Percentiles rank a stretch among this genome's conserved stretches.
These are phyloP conservation scores for Drosophila trichaetosa DNA, from an alignment of 2,888 invertebrate genomes.

Conservation along the genomic window DNA sequence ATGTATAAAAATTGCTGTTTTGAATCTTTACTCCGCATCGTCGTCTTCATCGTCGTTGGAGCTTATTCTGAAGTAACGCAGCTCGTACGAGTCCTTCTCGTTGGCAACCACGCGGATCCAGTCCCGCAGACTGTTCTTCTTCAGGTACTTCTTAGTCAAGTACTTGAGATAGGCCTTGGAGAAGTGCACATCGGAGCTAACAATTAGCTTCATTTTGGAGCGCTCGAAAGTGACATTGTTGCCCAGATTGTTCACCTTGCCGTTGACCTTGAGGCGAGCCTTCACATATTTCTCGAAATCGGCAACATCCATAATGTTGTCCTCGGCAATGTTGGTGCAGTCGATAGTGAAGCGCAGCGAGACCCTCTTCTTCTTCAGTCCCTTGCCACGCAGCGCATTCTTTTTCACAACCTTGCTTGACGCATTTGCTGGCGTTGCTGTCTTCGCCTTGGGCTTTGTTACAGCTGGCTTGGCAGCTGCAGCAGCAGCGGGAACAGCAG, in stretches of 20 bases:
- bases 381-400: constrained; percentile 89
- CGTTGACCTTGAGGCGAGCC: constrained; percentile 96
- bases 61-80: constrained; percentile 99
- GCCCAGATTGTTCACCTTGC: constrained; percentile 98
- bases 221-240: constrained; percentile 95
- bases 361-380: constrained; percentile 96
- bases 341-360: constrained; percentile 96
- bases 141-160: constrained; percentile 99
- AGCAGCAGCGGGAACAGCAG: constrained; percentile 46
- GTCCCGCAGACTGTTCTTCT: constrained; percentile 99
- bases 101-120: constrained; percentile 99
- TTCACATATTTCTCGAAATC: constrained; percentile 97
- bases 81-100: constrained; percentile 97
- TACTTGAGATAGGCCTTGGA: constrained; percentile 98
- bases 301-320: constrained; percentile 98
- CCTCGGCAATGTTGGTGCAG: constrained; percentile 99
- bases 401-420: constrained; percentile 86
- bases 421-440: constrained; percentile 78
- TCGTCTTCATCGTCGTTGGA: constrained; percentile 95
- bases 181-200: constrained; percentile 94
- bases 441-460: constrained; percentile 74
- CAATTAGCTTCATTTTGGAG: constrained; percentile 96
- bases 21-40: constrained; percentile 84
- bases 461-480: constrained; percentile 61
- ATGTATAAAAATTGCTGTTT: constrained; percentile 34